Conservation (phyloP, 53 echinoderm and acorn worm genomes). For the Pentamera pediparva region DNA sequence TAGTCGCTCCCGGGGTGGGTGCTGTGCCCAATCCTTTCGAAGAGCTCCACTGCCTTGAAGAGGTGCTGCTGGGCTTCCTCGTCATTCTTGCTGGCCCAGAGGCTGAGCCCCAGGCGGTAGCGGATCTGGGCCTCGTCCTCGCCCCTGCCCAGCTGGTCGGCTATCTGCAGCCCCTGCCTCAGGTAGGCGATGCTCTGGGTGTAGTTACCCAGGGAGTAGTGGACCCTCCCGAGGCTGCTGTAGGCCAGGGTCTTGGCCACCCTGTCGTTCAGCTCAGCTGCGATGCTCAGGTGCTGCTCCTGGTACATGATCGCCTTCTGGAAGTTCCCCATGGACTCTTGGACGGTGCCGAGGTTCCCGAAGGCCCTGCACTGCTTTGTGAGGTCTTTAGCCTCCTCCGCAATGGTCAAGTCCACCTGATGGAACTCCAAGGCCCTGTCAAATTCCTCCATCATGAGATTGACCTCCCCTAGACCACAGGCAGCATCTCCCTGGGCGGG, state of each 20-base stretch:
- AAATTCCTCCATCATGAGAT: conserved; percentile 93
- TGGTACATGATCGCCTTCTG: conserved; percentile 99
- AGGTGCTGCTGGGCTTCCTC: conserved; percentile 93
- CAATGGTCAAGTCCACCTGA: conserved; percentile 83
- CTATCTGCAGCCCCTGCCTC: conserved; percentile 91
- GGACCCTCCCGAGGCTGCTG: conserved; percentile 88
- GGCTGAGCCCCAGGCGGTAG: conserved; percentile 89
- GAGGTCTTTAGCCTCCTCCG: conserved; percentile 81
- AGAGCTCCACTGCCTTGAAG: conserved; percentile 84
- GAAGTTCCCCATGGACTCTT: conserved; percentile 90
- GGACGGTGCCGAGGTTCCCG: conserved; percentile 91
- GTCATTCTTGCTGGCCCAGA: conserved; percentile 81
- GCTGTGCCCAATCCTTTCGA: conserved; percentile 85
- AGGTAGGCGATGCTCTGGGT: conserved; percentile 89
- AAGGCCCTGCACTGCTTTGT: conserved; percentile 91
- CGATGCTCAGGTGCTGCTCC: conserved; percentile 97
- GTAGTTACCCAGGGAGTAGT: conserved; percentile 89
- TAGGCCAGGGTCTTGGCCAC: conserved; percentile 84
- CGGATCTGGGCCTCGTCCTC: conserved; percentile 98
- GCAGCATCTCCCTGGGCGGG: conserved; percentile 90
- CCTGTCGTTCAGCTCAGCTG: conserved; percentile 87
- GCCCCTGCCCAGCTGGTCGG: conserved; percentile 88
- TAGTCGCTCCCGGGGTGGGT: conserved; percentile 78
- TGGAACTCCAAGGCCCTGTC: conserved; percentile 90
- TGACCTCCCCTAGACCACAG: conserved; percentile 91